Base-by-base conservation (phyloP, 2,797 vertebrate species). In the Hippopotamyrus pictus region DNA sequence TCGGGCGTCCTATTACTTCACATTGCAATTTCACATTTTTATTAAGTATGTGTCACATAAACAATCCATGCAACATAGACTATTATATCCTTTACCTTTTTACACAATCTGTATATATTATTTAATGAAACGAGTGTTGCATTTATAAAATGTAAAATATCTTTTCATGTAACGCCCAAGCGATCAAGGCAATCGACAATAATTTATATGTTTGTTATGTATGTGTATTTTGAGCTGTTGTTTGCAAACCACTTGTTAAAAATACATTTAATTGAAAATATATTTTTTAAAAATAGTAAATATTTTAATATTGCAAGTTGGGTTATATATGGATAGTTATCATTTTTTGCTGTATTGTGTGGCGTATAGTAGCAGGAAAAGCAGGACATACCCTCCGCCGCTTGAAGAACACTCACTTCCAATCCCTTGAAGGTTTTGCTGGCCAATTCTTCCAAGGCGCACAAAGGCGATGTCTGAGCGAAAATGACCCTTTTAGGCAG, bases 391-490 rank as follows among this genome's bases (percentile, higher is more conserved):
- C 97, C 97, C 96, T 98, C 97, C 3, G 97, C 97, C 53, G 97
- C 97, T 91, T 98, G 97, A 90, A 98, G 94, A 90, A 98, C 97
- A 93, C 97, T 98, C 94, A 98, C 97, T 94, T 98, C 97, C 90
- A 98, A 94, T n/a, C 97, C 97, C 92, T 97, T 98, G 94, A 97
- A 98, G 91, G 97, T 97, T 94, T 97, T 97, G 94, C 97, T 97
- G 93, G 97, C 97, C 88, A 98, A 94, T 91, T 97, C 97, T 93
- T 97, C 97, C 92, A 98, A 95, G 29, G 97, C 97, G 92, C 97
- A 97, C 89, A 98, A 96, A 4, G 97, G 97, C 50, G 97, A 97
- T 76, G 97, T 97, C 88, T 97, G 97, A 86, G 96, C 96, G 90
- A 97, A 96, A 88, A 97, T 95, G 5, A 96, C 94, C 69, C 96